Conservation (phyloP, 1,140 invertebrate genomes). For the Drosophila simulans region DNA sequence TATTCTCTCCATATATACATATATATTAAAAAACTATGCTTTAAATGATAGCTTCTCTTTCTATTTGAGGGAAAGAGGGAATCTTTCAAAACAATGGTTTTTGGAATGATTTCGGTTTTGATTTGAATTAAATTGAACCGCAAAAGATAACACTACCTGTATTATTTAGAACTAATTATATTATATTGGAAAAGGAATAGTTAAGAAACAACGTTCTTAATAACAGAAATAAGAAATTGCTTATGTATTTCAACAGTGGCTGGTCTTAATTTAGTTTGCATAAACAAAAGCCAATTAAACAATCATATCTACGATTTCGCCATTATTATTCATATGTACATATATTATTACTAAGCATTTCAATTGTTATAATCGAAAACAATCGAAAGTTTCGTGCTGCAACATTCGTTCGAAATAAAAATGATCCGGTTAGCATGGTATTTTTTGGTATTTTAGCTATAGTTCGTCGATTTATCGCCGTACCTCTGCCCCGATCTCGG, state of each 20-base stretch:
- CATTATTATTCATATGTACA: too few relatives aligned
- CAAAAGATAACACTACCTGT: too few relatives aligned
- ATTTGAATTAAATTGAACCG: too few relatives aligned
- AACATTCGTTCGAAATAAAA: neutral
- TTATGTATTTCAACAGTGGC: too few relatives aligned
- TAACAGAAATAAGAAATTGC: too few relatives aligned
- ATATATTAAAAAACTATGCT: conserved; percentile 42
- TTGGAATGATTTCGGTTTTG: neutral
- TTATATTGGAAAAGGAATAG: too few relatives aligned
- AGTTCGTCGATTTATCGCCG: conserved; percentile 5
- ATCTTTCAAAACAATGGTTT: neutral
- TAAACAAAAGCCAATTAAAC: neutral
- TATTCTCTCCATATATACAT: conserved; percentile 29
- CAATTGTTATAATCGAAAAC: too few relatives aligned
- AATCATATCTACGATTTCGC: too few relatives aligned
- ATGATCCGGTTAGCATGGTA: neutral
- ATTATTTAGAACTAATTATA: too few relatives aligned
- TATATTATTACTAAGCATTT: too few relatives aligned
- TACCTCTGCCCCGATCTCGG: neutral
- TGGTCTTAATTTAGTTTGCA: neutral
- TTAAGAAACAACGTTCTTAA: too few relatives aligned
- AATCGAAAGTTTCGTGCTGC: neutral
- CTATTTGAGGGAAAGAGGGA: neutral
- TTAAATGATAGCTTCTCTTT: conserved; percentile 15
- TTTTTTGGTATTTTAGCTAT: conserved; percentile 27